A percentile compares a stretch with the other conserved stretches of the same genome.
These are phyloP conservation scores for Elephantulus edwardii DNA, from an alignment of 2,113 vertebrate species.

Conservation along the genomic window DNA sequence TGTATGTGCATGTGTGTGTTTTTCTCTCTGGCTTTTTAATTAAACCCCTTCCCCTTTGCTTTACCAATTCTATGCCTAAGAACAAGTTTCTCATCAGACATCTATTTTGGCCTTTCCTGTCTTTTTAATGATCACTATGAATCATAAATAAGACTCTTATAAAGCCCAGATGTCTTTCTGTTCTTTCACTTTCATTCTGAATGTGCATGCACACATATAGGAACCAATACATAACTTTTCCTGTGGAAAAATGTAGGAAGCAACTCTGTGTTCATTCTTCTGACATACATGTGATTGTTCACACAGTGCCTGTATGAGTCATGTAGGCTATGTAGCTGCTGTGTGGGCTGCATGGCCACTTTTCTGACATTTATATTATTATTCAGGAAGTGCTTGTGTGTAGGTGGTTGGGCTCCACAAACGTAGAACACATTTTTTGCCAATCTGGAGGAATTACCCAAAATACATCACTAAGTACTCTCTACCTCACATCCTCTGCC, in stretches of 20 bases:
- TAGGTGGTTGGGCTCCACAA: neutral
- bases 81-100: too few species aligned
- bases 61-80: too few species aligned
- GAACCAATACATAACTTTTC: neutral
- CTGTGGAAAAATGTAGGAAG: neutral
- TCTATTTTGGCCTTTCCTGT: too few species aligned
- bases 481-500: neutral
- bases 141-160: too few species aligned
- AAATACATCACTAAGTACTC: neutral
- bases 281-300: neutral
- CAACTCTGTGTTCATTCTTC: neutral
- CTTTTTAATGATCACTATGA: too few species aligned
- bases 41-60: too few species aligned
- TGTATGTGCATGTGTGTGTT: too few species aligned
- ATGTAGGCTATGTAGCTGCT: too few species aligned
- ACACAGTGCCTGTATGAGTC: neutral
- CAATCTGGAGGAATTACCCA: neutral
- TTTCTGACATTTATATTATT: too few species aligned
- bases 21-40: too few species aligned
- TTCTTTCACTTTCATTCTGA: neutral
- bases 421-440: neutral
- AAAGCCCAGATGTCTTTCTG: neutral
- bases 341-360: too few species aligned
- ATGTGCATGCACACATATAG: neutral
- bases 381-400: neutral